These are phyloP conservation scores for Cryptocephalus primarius DNA, from an alignment of 2,888 invertebrate genomes.

Conservation along the genomic window DNA sequence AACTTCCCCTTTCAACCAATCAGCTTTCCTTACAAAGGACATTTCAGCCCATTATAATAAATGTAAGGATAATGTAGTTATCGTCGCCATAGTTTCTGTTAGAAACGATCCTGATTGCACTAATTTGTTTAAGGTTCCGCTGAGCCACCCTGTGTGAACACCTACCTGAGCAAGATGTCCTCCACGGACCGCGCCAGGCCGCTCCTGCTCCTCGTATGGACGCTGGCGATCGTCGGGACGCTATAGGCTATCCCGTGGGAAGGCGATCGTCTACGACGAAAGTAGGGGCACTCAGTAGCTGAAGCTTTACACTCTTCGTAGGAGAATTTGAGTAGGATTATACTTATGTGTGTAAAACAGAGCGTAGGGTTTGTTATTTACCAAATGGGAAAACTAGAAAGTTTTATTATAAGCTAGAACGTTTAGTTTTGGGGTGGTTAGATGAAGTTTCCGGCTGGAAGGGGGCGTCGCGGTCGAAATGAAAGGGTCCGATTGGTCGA, in stretches of 20 bases:
- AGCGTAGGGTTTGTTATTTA: slow-evolving; percentile 5
- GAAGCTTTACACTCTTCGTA: slow-evolving; percentile 17
- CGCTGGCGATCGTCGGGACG: slow-evolving; percentile 15
- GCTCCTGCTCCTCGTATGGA: slow-evolving; percentile 10
- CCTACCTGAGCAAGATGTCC: slow-evolving; percentile 28
- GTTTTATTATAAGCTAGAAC: too few species aligned
- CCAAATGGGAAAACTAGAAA: too few species aligned
- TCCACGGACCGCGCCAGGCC: slow-evolving; percentile 11
- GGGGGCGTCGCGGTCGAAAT: too few species aligned
- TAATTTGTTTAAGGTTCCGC: slow-evolving; percentile 30
- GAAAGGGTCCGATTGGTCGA: too few species aligned
- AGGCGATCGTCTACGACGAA: neutral
- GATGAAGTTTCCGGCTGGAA: too few species aligned
- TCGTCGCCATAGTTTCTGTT: too few species aligned
- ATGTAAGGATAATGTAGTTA: too few species aligned
- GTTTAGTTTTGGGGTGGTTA: too few species aligned
- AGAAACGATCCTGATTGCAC: neutral
- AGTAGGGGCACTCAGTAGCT: slow-evolving; percentile 15
- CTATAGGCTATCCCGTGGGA: slow-evolving; percentile 15
- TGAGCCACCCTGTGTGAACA: slow-evolving; percentile 32
- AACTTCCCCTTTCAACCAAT: too few species aligned
- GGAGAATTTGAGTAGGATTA: slow-evolving; percentile 14
- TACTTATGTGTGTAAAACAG: slow-evolving; percentile 11
- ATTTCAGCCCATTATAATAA: too few species aligned
- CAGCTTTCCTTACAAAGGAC: too few species aligned